phyloP scores from a whole-genome alignment of 2,888 invertebrate genomes.

The Geotrupes spiniger region DNA sequence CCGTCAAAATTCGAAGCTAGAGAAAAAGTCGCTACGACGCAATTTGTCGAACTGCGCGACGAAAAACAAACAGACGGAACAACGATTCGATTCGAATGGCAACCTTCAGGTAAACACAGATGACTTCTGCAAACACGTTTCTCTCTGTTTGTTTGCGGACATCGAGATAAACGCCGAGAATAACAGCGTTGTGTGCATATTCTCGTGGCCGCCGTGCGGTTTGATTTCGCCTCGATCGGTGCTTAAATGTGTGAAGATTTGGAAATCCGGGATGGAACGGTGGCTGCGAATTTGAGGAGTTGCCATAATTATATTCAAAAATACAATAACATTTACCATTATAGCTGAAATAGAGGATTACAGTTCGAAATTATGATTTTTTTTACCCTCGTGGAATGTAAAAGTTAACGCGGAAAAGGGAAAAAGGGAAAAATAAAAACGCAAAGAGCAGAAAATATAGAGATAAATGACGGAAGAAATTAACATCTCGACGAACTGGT shows the following conservation, averaged over 20 bases:
- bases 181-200: not conserved
- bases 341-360: too few relatives aligned
- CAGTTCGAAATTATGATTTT: too few relatives aligned
- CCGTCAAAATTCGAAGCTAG: constrained; percentile 1
- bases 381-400: too few relatives aligned
- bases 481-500: too few relatives aligned
- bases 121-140: constrained; percentile 3
- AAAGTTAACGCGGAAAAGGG: too few relatives aligned
- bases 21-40: constrained; percentile 1
- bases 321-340: too few relatives aligned
- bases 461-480: too few relatives aligned
- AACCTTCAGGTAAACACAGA: constrained; percentile 5
- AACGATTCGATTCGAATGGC: not conserved
- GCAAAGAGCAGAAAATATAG: too few relatives aligned
- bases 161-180: not conserved
- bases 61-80: not conserved
- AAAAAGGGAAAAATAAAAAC: too few relatives aligned
- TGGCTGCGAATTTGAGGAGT: too few relatives aligned
- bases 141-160: constrained; percentile 1
- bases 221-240: not conserved
- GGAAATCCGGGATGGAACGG: not conserved
- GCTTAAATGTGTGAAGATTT: not conserved
- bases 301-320: too few relatives aligned
- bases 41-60: not conserved
- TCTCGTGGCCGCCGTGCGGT: not conserved